These are phyloP conservation scores for Orestias chungarensis DNA, from an alignment of 2,797 vertebrate genomes.

Conservation along the genomic window DNA sequence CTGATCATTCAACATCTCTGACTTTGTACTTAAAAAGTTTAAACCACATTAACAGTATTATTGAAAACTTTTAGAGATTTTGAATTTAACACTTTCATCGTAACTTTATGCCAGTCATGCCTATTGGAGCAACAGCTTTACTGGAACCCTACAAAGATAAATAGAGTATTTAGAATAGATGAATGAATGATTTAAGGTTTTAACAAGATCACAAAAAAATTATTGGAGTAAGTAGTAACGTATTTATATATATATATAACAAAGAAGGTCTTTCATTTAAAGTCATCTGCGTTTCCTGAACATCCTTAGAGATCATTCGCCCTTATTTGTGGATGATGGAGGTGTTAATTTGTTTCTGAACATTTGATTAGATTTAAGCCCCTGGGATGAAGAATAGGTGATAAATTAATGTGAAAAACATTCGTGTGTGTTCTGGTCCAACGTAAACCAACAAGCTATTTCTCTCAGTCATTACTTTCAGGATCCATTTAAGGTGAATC, in stretches of 20 bases:
- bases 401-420: constrained; percentile 24
- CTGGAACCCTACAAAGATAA: background rate
- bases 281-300: constrained; percentile 6
- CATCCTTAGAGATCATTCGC: constrained; percentile 8
- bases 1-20: background rate
- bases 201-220: background rate
- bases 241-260: too few relatives aligned
- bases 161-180: background rate
- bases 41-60: background rate
- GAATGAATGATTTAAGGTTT: background rate
- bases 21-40: background rate
- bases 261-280: constrained; percentile 6
- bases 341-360: constrained; percentile 38
- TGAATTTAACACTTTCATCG: background rate
- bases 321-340: constrained; percentile 15
- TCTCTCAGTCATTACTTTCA: constrained; percentile 19
- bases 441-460: constrained; percentile 16
- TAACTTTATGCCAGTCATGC: background rate
- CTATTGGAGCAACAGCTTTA: background rate
- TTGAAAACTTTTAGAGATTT: background rate
- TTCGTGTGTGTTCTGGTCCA: constrained; percentile 34
- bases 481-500: constrained; percentile 21
- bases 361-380: constrained; percentile 29
- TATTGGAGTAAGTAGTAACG: background rate
- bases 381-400: constrained; percentile 11